Percentiles rank a stretch among this genome's conserved stretches.
These are phyloP conservation scores for Andrena minutula DNA, from an alignment of 2,888 invertebrate species.

Conservation along the genomic window DNA sequence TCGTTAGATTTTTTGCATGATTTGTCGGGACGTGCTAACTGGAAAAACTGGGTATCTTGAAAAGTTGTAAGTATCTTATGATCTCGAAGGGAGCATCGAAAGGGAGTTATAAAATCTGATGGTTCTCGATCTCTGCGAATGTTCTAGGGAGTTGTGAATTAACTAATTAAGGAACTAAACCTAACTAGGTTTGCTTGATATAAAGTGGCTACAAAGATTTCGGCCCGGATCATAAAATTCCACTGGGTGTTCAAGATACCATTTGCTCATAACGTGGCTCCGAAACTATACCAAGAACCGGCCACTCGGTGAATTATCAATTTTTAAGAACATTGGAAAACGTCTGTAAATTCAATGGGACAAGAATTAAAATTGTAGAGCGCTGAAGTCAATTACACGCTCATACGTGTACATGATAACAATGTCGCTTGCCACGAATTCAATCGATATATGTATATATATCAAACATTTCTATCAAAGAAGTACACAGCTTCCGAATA, in stretches of 20 bases:
- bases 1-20: slow-evolving; percentile 25
- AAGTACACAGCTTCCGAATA: slow-evolving; percentile 30
- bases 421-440: slow-evolving; percentile 50
- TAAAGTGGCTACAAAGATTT: slow-evolving; percentile 32
- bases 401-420: slow-evolving; percentile 56
- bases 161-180: too few relatives aligned
- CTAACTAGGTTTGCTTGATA: slow-evolving; percentile 19
- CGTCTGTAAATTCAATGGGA: slow-evolving; percentile 46
- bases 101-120: slow-evolving; percentile 21
- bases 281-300: slow-evolving; percentile 35
- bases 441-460: slow-evolving; percentile 35
- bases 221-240: slow-evolving; percentile 53
- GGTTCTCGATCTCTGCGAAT: slow-evolving; percentile 17
- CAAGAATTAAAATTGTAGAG: slow-evolving; percentile 55
- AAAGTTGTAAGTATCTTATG: slow-evolving; percentile 54
- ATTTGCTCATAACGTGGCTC: slow-evolving; percentile 13
- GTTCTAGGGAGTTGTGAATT: slow-evolving; percentile 27
- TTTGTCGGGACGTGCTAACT: slow-evolving; percentile 11
- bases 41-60: slow-evolving; percentile 39
- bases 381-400: slow-evolving; percentile 60
- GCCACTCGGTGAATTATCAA: slow-evolving; percentile 20
- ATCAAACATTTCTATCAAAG: slow-evolving; percentile 32
- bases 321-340: slow-evolving; percentile 42
- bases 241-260: slow-evolving; percentile 45
- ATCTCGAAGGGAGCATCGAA: slow-evolving; percentile 30